phyloP scores from a whole-genome alignment of 2,113 vertebrate genomes.

The Daubentonia madagascariensis region DNA sequence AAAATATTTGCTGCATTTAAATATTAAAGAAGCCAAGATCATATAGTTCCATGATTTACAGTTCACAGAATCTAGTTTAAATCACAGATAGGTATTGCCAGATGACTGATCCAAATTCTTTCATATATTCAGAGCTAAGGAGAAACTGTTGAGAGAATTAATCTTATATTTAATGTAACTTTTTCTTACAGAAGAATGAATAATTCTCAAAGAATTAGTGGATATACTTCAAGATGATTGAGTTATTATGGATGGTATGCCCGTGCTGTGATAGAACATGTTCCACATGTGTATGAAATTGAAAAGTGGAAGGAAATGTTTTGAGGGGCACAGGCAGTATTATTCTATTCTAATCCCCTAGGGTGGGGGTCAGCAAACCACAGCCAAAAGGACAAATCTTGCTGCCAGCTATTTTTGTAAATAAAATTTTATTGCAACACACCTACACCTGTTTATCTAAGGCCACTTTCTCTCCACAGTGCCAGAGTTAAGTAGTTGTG shows the following conservation, averaged over 20 bases:
- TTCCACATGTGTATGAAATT: background rate
- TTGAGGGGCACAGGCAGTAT: background rate
- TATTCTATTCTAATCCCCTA: background rate
- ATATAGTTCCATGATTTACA: background rate
- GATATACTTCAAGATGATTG: background rate
- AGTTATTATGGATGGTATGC: background rate
- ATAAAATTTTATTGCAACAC: background rate
- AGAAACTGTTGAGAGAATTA: background rate
- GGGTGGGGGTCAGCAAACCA: background rate
- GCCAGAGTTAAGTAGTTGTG: background rate
- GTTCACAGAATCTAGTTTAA: background rate
- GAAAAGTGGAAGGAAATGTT: background rate
- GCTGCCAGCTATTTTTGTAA: background rate
- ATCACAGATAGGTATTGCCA: background rate
- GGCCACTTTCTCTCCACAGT: background rate
- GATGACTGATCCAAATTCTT: background rate
- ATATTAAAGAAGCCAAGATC: background rate
- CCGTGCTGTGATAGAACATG: background rate
- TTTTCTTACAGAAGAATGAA: background rate
- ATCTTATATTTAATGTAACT: background rate
- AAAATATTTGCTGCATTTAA: conserved; percentile 8
- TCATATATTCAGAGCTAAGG: background rate
- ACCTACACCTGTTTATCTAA: background rate
- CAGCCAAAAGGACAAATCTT: background rate
- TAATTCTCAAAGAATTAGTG: background rate